A percentile compares a stretch with the other conserved stretches of the same genome.
These are phyloP conservation scores for Hypotaenidia philippensis DNA, from an alignment of 2,797 vertebrate species.

Conservation along the genomic window DNA sequence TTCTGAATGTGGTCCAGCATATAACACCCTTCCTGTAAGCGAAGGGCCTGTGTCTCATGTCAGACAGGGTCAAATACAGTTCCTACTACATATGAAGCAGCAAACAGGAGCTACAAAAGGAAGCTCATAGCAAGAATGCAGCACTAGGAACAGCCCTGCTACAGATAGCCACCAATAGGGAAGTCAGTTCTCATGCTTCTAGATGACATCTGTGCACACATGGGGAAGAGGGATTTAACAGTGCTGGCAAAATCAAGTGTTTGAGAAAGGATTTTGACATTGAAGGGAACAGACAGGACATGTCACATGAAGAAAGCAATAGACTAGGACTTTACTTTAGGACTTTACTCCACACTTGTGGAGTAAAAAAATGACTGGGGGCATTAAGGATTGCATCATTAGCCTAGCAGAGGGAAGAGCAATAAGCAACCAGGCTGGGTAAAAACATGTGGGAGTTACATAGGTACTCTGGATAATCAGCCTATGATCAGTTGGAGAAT, in stretches of 20 bases:
- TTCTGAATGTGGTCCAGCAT: too few relatives aligned
- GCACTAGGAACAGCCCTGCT: background rate
- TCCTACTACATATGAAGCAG: background rate
- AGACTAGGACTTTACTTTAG: too few relatives aligned
- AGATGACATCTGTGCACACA: background rate
- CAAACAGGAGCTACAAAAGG: background rate
- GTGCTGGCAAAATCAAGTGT: background rate
- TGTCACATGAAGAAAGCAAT: background rate
- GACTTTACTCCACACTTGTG: too few relatives aligned
- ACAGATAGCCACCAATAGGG: background rate
- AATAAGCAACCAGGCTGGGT: background rate
- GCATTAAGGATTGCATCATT: slow-evolving; percentile 6
- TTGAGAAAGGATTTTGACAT: background rate
- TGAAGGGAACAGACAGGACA: background rate
- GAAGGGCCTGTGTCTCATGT: too few relatives aligned
- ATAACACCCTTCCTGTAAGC: too few relatives aligned
- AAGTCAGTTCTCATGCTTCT: background rate
- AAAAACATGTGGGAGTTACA: background rate
- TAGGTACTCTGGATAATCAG: slow-evolving; percentile 13
- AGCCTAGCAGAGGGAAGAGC: slow-evolving; percentile 2
- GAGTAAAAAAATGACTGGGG: background rate
- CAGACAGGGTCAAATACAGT: too few relatives aligned
- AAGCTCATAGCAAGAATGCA: background rate
- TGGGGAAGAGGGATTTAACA: background rate
- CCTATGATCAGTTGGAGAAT: background rate